Evolutionary conservation across 2,113 vertebrate genomes (phyloP).

Genomic region (Capreolus pygargus): DNA sequence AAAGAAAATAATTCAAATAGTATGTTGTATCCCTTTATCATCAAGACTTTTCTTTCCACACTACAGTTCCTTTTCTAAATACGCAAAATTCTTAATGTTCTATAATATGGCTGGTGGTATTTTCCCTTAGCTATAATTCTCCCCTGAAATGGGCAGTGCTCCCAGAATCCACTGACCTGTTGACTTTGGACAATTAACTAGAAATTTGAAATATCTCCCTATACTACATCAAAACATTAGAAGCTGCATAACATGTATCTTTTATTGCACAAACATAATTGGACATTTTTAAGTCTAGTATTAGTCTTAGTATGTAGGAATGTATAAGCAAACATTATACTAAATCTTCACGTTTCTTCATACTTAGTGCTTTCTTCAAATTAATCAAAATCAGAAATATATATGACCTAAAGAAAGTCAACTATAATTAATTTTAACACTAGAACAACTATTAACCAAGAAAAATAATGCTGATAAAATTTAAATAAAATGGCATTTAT

Average conservation of each 20-base stretch:
- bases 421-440: not conserved
- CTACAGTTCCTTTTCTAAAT: not conserved
- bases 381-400: constrained; percentile 14
- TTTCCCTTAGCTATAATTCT: not conserved
- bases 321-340: not conserved
- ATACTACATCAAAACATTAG: not conserved
- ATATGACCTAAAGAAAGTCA: not conserved
- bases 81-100: not conserved
- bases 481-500: constrained; percentile 5
- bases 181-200: constrained; percentile 37
- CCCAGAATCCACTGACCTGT: not conserved
- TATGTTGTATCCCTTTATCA: not conserved
- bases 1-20: constrained; percentile 12
- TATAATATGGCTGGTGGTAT: not conserved
- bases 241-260: not conserved
- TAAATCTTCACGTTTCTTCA: not conserved
- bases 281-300: not conserved
- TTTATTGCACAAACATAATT: not conserved
- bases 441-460: not conserved
- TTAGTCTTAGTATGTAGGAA: not conserved
- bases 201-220: not conserved
- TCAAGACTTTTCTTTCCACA: not conserved
- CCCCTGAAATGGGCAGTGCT: not conserved
- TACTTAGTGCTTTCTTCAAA: constrained; percentile 20
- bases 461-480: constrained; percentile 11